Conservation (phyloP, 2,888 invertebrate species). For the Cataglyphis cursor region DNA sequence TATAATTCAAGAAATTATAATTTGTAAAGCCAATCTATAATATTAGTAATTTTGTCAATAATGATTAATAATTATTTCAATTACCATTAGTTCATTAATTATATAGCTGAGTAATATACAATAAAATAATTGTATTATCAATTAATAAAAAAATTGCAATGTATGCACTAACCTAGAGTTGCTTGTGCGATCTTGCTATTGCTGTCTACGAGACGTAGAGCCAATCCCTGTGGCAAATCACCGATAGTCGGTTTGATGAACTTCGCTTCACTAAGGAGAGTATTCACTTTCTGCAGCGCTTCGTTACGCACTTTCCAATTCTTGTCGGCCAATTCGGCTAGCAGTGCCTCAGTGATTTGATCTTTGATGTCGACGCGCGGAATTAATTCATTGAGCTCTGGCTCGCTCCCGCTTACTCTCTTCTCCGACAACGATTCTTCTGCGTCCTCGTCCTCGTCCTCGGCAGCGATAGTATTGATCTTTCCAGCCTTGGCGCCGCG, state of each 20-base stretch:
- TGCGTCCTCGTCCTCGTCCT: constrained; percentile 86
- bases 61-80: background rate
- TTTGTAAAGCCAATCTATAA: background rate
- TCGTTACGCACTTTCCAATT: constrained; percentile 94
- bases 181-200: constrained; percentile 97
- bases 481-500: constrained; percentile 78
- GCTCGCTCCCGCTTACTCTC: constrained; percentile 87
- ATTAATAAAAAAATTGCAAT: background rate
- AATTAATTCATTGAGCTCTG: constrained; percentile 89
- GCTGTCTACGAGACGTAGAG: constrained; percentile 93
- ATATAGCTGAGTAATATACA: background rate
- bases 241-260: constrained; percentile 95
- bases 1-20: background rate
- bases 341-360: constrained; percentile 93
- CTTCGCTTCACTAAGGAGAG: constrained; percentile 92
- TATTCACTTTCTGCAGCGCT: constrained; percentile 89
- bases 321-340: constrained; percentile 94
- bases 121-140: background rate
- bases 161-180: constrained; percentile 87
- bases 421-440: constrained; percentile 83
- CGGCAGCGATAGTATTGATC: constrained; percentile 47
- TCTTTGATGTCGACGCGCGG: constrained; percentile 94
- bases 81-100: constrained; percentile 2
- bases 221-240: constrained; percentile 93
- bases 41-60: background rate